Evolutionary conservation across 2,113 vertebrate species (phyloP).

Genomic region (Bufo gargarizans): DNA sequence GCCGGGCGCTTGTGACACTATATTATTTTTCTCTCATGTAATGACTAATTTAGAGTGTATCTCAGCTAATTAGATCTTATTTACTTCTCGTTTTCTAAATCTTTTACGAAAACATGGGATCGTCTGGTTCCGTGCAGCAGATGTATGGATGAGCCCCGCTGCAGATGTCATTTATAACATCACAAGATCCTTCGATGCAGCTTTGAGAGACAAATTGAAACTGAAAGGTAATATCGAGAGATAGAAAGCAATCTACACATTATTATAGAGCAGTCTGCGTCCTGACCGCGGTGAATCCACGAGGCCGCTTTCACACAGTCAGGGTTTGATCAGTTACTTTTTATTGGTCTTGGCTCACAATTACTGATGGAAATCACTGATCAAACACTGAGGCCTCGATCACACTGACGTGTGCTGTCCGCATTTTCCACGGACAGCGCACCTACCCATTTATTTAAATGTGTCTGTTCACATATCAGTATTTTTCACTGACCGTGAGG

Average conservation of each 20-base stretch:
- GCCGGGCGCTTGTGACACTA: background rate
- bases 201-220: background rate
- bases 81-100: constrained; percentile 12
- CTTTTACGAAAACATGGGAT: constrained; percentile 8
- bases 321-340: too few relatives aligned
- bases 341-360: too few relatives aligned
- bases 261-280: background rate
- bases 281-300: too few relatives aligned
- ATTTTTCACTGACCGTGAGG: too few relatives aligned
- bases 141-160: background rate
- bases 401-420: too few relatives aligned
- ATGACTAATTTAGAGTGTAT: constrained; percentile 19
- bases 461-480: too few relatives aligned
- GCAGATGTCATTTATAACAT: constrained; percentile 18
- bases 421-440: too few relatives aligned
- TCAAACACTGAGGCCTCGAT: too few relatives aligned
- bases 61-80: constrained; percentile 24
- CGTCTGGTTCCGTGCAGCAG: background rate
- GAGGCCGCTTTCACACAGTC: too few relatives aligned
- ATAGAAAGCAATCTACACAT: background rate
- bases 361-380: too few relatives aligned
- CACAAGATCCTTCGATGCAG: background rate
- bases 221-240: background rate
- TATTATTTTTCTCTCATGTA: constrained; percentile 28
- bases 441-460: too few relatives aligned